Conservation (phyloP, 2,888 invertebrate genomes). For the Embidobia sp. region DNA sequence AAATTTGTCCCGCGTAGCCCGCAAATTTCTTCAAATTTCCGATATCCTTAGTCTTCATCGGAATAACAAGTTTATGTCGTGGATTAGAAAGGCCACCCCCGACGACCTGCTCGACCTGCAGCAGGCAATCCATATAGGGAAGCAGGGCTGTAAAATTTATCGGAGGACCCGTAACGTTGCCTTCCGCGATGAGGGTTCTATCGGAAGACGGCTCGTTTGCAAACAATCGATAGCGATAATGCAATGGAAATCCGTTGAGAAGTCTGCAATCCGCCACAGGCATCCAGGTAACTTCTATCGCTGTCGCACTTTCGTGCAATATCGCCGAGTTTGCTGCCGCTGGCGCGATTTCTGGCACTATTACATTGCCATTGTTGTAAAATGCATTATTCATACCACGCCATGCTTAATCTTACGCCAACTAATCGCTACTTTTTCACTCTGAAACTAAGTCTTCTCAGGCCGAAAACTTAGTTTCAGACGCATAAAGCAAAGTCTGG, state of each 20-base stretch:
- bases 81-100: constrained; percentile 62
- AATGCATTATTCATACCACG: constrained; percentile 52
- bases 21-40: constrained; percentile 37
- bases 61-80: constrained; percentile 60
- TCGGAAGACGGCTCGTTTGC: constrained; percentile 63
- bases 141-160: constrained; percentile 64
- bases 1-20: too few relatives aligned
- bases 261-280: constrained; percentile 67
- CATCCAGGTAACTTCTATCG: constrained; percentile 66
- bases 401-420: constrained; percentile 31
- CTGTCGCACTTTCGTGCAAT: constrained; percentile 58
- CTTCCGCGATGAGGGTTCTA: constrained; percentile 60
- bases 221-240: constrained; percentile 68
- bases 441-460: too few relatives aligned
- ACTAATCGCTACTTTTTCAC: constrained; percentile 40
- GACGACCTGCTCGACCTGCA: constrained; percentile 65
- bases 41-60: constrained; percentile 51
- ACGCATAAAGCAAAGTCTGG: too few relatives aligned
- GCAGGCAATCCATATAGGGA: constrained; percentile 63
- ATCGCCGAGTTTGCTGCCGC: constrained; percentile 61
- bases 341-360: constrained; percentile 66
- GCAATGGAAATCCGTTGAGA: constrained; percentile 68
- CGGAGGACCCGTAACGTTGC: constrained; percentile 65
- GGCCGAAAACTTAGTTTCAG: too few relatives aligned
- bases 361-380: constrained; percentile 59